A percentile compares a stretch with the other conserved stretches of the same genome.
Evolutionary conservation across 2,888 invertebrate genomes (phyloP).

Genomic region (Lasioglossum vierecki): DNA sequence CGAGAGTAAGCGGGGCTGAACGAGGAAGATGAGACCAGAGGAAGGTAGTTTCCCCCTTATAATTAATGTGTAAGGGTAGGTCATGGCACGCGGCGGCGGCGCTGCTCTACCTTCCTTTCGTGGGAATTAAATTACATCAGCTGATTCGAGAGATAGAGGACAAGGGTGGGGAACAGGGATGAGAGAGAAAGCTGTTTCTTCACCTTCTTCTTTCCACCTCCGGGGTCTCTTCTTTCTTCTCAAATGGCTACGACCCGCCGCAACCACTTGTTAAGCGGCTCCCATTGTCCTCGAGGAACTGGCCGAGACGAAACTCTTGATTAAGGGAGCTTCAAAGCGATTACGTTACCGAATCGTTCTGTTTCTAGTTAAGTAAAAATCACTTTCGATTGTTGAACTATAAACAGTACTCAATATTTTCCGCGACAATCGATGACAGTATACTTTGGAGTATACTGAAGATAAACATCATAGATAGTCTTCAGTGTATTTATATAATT

Average conservation of each 20-base stretch:
- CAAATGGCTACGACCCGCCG: slow-evolving; percentile 45
- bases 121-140: slow-evolving; percentile 82
- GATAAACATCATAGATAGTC: background rate
- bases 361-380: background rate
- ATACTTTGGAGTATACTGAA: background rate
- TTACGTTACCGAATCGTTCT: background rate
- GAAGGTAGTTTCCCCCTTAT: slow-evolving; percentile 79
- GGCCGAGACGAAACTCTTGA: slow-evolving; percentile 44
- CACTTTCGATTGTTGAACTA: background rate
- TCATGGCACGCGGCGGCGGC: slow-evolving; percentile 73
- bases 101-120: slow-evolving; percentile 67
- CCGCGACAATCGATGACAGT: background rate
- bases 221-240: slow-evolving; percentile 51
- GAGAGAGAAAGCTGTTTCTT: slow-evolving; percentile 68
- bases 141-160: slow-evolving; percentile 73
- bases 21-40: slow-evolving; percentile 65
- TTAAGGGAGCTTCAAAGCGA: slow-evolving; percentile 34
- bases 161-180: slow-evolving; percentile 25
- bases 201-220: slow-evolving; percentile 65
- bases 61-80: slow-evolving; percentile 84
- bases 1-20: slow-evolving; percentile 71
- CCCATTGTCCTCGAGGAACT: slow-evolving; percentile 53
- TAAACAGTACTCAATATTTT: background rate
- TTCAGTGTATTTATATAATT: background rate
- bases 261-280: slow-evolving; percentile 75